These are phyloP conservation scores for Lucilia sericata DNA, from an alignment of 1,140 invertebrate species.

Conservation along the genomic window DNA sequence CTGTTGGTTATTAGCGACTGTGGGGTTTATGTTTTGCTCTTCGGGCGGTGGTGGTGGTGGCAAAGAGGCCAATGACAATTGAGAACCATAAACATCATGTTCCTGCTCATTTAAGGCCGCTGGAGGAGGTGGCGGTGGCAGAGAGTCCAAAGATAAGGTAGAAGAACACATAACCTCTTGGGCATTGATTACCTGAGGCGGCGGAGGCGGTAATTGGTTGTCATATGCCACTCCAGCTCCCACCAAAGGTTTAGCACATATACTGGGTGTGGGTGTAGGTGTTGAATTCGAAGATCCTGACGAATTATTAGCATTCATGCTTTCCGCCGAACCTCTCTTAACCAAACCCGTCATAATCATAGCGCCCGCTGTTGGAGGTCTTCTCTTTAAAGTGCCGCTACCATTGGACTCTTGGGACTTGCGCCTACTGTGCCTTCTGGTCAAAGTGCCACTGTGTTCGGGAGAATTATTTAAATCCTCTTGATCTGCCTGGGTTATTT, in stretches of 20 bases:
- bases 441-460: conserved; percentile 69
- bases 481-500: conserved; percentile 70
- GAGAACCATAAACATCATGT: conserved; percentile 77
- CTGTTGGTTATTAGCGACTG: neutral
- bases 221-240: conserved; percentile 13
- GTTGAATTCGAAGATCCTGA: conserved; percentile 65
- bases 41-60: conserved; percentile 78
- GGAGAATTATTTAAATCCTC: conserved; percentile 54
- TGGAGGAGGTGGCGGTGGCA: conserved; percentile 80
- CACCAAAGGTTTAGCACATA: conserved; percentile 57
- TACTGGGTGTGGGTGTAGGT: conserved; percentile 64
- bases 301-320: conserved; percentile 54
- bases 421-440: conserved; percentile 72
- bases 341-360: conserved; percentile 33
- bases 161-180: conserved; percentile 74
- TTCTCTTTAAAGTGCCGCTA: conserved; percentile 74
- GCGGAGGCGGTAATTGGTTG: conserved; percentile 69
- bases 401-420: conserved; percentile 74
- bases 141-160: conserved; percentile 79
- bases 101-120: conserved; percentile 72
- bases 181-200: conserved; percentile 52
- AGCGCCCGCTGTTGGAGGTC: conserved; percentile 62
- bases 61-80: conserved; percentile 75
- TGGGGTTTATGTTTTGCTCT: conserved; percentile 48
- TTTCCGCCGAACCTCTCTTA: conserved; percentile 63